These are phyloP conservation scores for Ametastegia equiseti DNA, from an alignment of 2,888 invertebrate genomes.

Conservation along the genomic window DNA sequence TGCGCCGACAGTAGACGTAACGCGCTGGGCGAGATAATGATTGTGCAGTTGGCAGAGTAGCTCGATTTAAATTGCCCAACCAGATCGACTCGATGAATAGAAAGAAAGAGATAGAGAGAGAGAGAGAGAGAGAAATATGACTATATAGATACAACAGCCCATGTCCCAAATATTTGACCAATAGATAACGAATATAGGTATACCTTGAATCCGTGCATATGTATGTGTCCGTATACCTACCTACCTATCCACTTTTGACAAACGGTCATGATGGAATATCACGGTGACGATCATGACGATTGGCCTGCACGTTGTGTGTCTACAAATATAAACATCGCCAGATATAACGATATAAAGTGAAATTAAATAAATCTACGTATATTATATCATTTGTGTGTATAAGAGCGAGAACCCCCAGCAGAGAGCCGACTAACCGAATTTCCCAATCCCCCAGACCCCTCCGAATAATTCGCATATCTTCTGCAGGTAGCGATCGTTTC, in stretches of 20 bases:
- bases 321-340: constrained; percentile 61
- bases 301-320: constrained; percentile 74
- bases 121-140: no score
- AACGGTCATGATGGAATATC: background rate
- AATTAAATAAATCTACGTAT: constrained; percentile 1
- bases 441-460: background rate
- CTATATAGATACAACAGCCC: constrained; percentile 20
- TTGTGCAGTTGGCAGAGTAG: constrained; percentile 24
- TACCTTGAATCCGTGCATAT: background rate
- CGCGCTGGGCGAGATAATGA: background rate
- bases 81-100: no score
- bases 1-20: no score
- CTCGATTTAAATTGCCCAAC: constrained; percentile 4
- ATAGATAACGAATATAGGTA: background rate
- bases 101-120: no score
- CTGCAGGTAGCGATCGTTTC: no score
- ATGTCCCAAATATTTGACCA: constrained; percentile 30
- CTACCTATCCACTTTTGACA: no score
- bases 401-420: no score
- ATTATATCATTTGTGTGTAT: no score
- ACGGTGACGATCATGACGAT: constrained; percentile 54
- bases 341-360: constrained; percentile 40
- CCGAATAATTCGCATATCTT: background rate
- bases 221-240: background rate
- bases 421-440: background rate